These are phyloP conservation scores for Trididemnum nubilum DNA, from an alignment of 23 tunicate genomes.

Conservation along the genomic window DNA sequence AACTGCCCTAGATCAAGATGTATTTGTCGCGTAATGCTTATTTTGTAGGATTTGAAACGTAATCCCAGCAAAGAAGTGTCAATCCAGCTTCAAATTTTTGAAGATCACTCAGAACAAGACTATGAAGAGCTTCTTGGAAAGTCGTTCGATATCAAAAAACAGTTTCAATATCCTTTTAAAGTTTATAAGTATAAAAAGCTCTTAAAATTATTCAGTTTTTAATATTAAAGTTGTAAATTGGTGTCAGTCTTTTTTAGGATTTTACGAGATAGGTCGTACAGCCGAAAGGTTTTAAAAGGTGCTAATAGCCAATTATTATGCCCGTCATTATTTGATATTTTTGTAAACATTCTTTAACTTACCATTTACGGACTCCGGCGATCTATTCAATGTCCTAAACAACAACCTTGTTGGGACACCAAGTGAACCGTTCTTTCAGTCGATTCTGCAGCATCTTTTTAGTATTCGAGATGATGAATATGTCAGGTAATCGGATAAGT, in stretches of 20 bases:
- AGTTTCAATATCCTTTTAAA: slow-evolving; percentile 80
- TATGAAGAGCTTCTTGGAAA: slow-evolving; percentile 63
- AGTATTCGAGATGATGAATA: slow-evolving; percentile 80
- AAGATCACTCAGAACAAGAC: slow-evolving; percentile 72
- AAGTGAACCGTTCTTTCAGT: slow-evolving; percentile 72
- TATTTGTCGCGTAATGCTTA: too few species aligned
- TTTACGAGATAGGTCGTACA: too few species aligned
- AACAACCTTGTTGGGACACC: slow-evolving; percentile 48
- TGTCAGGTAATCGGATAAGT: slow-evolving; percentile 77
- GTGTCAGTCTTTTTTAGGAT: too few species aligned
- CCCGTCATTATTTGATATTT: neutral
- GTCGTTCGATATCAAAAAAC: slow-evolving; percentile 44
- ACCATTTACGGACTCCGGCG: slow-evolving; percentile 39
- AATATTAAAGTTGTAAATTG: too few species aligned
- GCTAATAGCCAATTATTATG: too few species aligned
- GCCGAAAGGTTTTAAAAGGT: too few species aligned
- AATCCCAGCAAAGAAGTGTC: slow-evolving; percentile 69
- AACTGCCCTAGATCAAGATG: too few species aligned
- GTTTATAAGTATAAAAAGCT: too few species aligned
- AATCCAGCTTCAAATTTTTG: slow-evolving; percentile 68
- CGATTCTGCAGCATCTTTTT: slow-evolving; percentile 68
- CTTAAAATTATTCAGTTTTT: too few species aligned
- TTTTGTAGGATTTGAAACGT: slow-evolving; percentile 55
- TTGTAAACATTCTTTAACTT: neutral
- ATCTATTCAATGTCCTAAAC: slow-evolving; percentile 46